Evolutionary conservation across 2,797 vertebrate species (phyloP).

Genomic region (Acrocephalus scirpaceus): DNA sequence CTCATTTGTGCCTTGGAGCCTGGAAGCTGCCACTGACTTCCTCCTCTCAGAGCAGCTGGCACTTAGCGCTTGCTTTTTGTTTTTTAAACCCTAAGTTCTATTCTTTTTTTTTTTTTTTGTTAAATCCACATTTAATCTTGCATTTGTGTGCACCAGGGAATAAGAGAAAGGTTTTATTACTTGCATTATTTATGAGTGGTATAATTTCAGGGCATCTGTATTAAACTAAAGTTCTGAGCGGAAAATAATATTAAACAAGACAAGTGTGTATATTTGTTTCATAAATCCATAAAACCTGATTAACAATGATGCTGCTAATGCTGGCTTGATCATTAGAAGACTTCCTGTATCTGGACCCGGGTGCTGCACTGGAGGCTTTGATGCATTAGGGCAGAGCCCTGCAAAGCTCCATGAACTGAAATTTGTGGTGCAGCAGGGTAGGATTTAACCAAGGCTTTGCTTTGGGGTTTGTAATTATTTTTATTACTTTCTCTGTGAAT

Average conservation of each 20-base stretch:
- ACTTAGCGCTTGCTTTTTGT: not conserved
- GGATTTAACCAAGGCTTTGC: not conserved
- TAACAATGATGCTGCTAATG: not conserved
- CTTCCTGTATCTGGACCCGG: not conserved
- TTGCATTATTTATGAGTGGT: slow-evolving; percentile 72
- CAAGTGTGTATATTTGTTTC: slow-evolving; percentile 17
- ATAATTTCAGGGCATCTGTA: slow-evolving; percentile 28
- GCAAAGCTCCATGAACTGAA: not conserved
- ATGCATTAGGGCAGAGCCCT: not conserved
- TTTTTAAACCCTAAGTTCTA: slow-evolving; percentile 21
- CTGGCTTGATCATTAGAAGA: not conserved
- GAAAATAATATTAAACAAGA: slow-evolving; percentile 55
- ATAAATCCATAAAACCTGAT: slow-evolving; percentile 43
- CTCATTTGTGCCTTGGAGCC: not conserved
- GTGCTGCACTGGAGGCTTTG: not conserved
- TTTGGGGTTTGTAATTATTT: not conserved
- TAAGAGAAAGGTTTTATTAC: slow-evolving; percentile 25
- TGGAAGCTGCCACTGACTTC: not conserved
- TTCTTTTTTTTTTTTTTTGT: not conserved
- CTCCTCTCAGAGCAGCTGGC: not conserved
- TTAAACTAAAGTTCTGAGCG: slow-evolving; percentile 52
- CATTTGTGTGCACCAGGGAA: not conserved
- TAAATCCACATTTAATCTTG: not conserved
- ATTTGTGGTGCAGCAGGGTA: not conserved
- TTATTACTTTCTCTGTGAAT: not conserved